phyloP scores from a whole-genome alignment of 2,113 vertebrate species.

The Entelurus aequoreus region DNA sequence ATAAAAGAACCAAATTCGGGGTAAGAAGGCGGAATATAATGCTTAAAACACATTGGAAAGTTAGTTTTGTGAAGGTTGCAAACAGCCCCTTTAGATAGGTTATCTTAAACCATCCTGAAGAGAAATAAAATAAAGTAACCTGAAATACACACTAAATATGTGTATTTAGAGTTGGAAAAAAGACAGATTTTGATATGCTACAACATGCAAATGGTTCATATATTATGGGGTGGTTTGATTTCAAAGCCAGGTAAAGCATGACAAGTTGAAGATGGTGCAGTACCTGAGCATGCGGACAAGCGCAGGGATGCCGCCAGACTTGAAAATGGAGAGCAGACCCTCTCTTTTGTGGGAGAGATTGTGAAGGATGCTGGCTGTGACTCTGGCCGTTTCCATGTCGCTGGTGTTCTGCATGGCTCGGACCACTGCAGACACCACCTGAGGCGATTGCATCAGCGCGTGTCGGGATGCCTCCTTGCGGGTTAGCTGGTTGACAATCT shows the following conservation, averaged over 20 bases:
- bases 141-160: too few species aligned
- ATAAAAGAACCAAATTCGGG: too few species aligned
- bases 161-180: too few species aligned
- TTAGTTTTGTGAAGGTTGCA: too few species aligned
- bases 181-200: too few species aligned
- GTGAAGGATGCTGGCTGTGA: constrained; percentile 95
- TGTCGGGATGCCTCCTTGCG: constrained; percentile 89
- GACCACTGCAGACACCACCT: constrained; percentile 92
- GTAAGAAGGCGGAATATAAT: too few species aligned
- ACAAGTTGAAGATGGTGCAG: not conserved
- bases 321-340: constrained; percentile 94
- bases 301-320: constrained; percentile 91
- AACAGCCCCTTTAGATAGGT: too few species aligned
- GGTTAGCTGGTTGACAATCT: constrained; percentile 95
- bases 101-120: too few species aligned
- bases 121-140: too few species aligned
- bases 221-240: not conserved
- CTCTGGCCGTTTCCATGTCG: constrained; percentile 90
- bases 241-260: too few species aligned
- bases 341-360: constrained; percentile 95
- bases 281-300: constrained; percentile 97
- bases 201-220: not conserved
- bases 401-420: constrained; percentile 95
- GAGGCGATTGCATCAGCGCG: constrained; percentile 88
- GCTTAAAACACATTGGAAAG: too few species aligned